Conservation (phyloP, 1,140 invertebrate genomes). For the Hydropsyche tenuis region DNA sequence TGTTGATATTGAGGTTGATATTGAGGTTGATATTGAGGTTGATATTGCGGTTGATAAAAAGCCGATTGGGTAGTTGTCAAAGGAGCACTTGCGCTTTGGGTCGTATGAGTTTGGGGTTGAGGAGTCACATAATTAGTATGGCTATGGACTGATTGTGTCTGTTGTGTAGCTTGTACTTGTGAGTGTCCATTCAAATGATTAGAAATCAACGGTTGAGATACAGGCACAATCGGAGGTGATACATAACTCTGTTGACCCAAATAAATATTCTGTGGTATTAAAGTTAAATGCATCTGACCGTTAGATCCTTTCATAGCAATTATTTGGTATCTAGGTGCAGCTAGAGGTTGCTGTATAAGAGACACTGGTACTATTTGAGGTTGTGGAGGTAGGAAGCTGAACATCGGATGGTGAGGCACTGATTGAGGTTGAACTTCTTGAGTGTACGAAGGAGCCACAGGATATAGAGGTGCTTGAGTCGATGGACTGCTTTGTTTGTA, state of each 20-base stretch:
- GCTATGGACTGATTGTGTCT: constrained; percentile 5
- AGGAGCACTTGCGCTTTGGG: constrained; percentile 4
- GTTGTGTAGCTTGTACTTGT: background rate
- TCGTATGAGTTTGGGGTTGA: constrained; percentile 15
- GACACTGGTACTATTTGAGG: constrained; percentile 38
- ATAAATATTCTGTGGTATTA: constrained; percentile 42
- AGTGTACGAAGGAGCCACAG: constrained; percentile 35
- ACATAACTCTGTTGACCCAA: constrained; percentile 20
- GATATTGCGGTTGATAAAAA: constrained; percentile 36
- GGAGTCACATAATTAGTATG: constrained; percentile 27
- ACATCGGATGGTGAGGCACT: constrained; percentile 22
- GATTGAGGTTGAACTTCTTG: constrained; percentile 27
- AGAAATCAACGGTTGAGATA: constrained; percentile 16
- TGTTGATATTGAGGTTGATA: too few relatives aligned
- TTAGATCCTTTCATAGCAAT: constrained; percentile 41
- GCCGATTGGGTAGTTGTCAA: constrained; percentile 3
- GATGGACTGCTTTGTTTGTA: constrained; percentile 11
- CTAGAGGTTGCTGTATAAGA: constrained; percentile 28
- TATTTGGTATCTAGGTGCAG: constrained; percentile 44
- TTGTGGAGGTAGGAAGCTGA: constrained; percentile 26
- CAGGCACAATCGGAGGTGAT: constrained; percentile 16
- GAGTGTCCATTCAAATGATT: constrained; percentile 26
- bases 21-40: too few relatives aligned
- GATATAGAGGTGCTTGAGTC: constrained; percentile 40
- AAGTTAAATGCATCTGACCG: constrained; percentile 45